Evolutionary conservation across 2,113 vertebrate genomes (phyloP), one percentile per base, ranked within the genome.

Genomic region (Spermophilus dauricus): DNA sequence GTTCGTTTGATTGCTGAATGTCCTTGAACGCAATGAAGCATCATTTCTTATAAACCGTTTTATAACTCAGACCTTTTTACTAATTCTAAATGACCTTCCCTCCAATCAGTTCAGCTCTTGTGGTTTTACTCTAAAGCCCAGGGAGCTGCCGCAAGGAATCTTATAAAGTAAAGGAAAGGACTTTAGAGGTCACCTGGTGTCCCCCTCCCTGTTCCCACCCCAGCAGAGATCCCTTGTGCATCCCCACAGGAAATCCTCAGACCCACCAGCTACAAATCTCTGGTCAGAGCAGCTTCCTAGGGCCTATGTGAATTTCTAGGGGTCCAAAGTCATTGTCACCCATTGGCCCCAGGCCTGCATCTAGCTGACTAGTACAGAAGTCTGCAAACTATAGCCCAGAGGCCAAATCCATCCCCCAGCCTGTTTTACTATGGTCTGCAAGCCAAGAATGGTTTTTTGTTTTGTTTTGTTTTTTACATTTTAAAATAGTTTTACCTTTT

Each of bases 61-160:
- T 95, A 85, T 96, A 96, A 95, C 97, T 89, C 90, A 96, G 69
- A 90, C 42, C 65, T 95, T 96, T 94, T 78, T 61, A 90, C 95
- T 95, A 96, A 97, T 93, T 97, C 96, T 81, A 73, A 92, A 82
- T 92, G 95, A 97, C 94, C 94, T 98, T 90, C 94, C 45, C n/a
- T 92, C 84, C 92, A 93, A 93, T 94, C 96, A 83, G 72, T 82
- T 87, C 39, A 1, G 84, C 97, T 92, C 89, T 48, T n/a, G 78
- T 67, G 84, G 30, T 82, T 97, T 96, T 73, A 86, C 77, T 75
- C 81, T 92, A 37, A 70, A 95, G 75, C 80, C n/a, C 87, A 86
- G 76, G 80, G 73, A 94, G 63, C 58, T 30, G 32, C 72, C 3
- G 0, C 1, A 0, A 53, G 58, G 75, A 80, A 58, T 88, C 56